These are phyloP conservation scores for Gila robusta DNA, from an alignment of 2,797 vertebrate species.

Conservation along the genomic window DNA sequence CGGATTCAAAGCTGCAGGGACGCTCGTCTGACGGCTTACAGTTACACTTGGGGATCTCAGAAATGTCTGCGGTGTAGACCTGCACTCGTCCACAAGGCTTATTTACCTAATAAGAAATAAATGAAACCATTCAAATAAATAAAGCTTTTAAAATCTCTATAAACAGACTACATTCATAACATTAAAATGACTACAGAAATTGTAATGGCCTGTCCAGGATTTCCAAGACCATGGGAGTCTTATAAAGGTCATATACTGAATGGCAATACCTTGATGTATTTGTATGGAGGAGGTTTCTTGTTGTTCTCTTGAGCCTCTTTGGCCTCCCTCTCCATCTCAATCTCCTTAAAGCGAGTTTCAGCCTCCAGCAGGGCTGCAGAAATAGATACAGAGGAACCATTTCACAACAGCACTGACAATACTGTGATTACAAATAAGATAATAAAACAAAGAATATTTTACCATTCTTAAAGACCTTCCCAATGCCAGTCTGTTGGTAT, in stretches of 20 bases:
- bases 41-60: constrained; percentile 98
- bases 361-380: constrained; percentile 90
- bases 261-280: constrained; percentile 89
- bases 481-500: constrained; percentile 90
- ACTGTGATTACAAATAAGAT: not conserved
- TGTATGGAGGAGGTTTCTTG: constrained; percentile 93
- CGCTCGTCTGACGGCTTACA: constrained; percentile 92
- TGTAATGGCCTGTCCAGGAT: not conserved
- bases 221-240: not conserved
- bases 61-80: constrained; percentile 93
- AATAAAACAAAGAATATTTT: not conserved
- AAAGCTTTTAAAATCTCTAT: not conserved
- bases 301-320: constrained; percentile 95
- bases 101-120: constrained; percentile 83
- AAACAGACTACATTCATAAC: not conserved
- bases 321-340: constrained; percentile 91
- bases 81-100: constrained; percentile 94
- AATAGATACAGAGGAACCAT: not conserved
- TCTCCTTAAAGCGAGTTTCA: constrained; percentile 90
- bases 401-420: not conserved
- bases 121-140: not conserved
- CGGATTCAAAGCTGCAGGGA: constrained; percentile 93
- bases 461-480: constrained; percentile 98
- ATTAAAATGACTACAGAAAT: not conserved
- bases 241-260: not conserved